Evolutionary conservation across 35 echinoderm and acorn worm species (phyloP), one percentile per base, ranked within the genome.

Genomic region (Amphiura filiformis): DNA sequence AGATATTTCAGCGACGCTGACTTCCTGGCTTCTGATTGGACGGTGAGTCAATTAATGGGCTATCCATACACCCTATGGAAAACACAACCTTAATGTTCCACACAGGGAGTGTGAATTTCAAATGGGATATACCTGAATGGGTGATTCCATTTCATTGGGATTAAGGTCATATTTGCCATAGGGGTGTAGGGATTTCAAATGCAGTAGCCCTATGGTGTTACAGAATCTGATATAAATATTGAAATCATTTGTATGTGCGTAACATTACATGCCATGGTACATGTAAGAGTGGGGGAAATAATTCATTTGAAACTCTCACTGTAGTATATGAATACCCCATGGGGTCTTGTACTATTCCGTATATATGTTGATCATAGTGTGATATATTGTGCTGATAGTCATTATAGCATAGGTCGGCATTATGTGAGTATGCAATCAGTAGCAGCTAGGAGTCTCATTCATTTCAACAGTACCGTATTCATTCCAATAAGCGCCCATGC

Each of bases 1-100:
- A 35, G 80, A 14, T 85, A 87, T 35, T 85, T 94, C 41, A 98
- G 96, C 84, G 92, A 92, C 38, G 90, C 96, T 23, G 96, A 98
- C 76, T 81, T 92, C 64, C 56, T 98, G 31, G 80, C 92, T 0
- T 89, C 82, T 84, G 84, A 94, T 61, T 98, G 92, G 92, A 80
- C 90, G 39, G 96, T 98, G 86, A 89, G 89, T 89, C 15, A 22
- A 49, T 86, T 83, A 34, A 20, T 79, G 77, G 15, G 17, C 34
- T 1, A 31, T 0, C 23, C 0, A 14, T 33, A 36, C 33, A 0
- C 38, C 38, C 0, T 32, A 38, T 77, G n/a, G n/a, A n/a, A n/a
- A n/a, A n/a, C n/a, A n/a, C n/a, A n/a, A n/a, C n/a, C n/a, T n/a
- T n/a, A n/a, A n/a, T n/a, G n/a, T n/a, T n/a, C n/a, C n/a, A n/a